These are phyloP conservation scores for Drosophila acutilabella DNA, from an alignment of 2,888 invertebrate species.

Conservation along the genomic window DNA sequence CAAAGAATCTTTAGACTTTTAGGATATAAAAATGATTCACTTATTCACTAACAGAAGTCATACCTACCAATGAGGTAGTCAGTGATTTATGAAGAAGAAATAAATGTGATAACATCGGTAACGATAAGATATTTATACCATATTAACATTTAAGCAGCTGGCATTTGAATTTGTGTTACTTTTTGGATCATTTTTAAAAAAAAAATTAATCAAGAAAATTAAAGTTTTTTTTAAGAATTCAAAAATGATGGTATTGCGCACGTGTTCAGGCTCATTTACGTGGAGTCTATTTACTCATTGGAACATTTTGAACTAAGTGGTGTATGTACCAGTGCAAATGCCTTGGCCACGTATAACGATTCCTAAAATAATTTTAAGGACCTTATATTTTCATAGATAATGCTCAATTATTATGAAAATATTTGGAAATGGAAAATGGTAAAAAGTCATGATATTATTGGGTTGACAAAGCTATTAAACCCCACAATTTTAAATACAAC, in stretches of 20 bases:
- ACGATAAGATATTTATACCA: constrained; percentile 20
- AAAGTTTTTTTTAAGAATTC: constrained; percentile 7
- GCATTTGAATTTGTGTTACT: not conserved
- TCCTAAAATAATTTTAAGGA: constrained; percentile 37
- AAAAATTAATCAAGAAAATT: constrained; percentile 3
- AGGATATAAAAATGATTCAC: constrained; percentile 16
- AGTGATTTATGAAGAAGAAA: constrained; percentile 30
- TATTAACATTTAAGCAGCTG: too few species aligned
- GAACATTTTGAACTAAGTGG: constrained; percentile 41
- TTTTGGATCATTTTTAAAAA: not conserved
- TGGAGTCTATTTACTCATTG: constrained; percentile 63
- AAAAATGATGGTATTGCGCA: constrained; percentile 3
- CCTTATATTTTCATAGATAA: constrained; percentile 40
- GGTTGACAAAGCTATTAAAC: too few species aligned
- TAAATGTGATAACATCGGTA: constrained; percentile 18
- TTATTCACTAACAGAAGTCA: constrained; percentile 31
- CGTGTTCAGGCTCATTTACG: constrained; percentile 36
- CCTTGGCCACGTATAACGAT: constrained; percentile 33
- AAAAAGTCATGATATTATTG: too few species aligned
- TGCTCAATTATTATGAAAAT: constrained; percentile 1
- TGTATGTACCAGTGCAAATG: constrained; percentile 29
- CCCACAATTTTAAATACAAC: too few species aligned
- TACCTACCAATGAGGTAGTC: constrained; percentile 35
- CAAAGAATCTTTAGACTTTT: constrained; percentile 8
- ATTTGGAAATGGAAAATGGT: too few species aligned